Evolutionary conservation across 2,797 vertebrate genomes (phyloP).

Genomic region (Bufotes viridis): DNA sequence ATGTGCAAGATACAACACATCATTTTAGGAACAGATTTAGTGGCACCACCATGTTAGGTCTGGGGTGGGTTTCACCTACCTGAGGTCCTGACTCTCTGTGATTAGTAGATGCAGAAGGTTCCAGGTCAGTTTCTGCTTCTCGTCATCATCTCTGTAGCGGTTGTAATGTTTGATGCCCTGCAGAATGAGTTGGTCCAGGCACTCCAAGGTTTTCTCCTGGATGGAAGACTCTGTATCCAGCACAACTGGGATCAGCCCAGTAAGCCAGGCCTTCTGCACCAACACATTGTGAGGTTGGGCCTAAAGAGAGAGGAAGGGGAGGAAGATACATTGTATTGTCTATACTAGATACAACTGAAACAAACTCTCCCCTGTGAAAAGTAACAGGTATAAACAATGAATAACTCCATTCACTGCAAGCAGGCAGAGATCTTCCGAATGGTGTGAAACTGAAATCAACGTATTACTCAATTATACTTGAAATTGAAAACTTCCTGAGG

Average conservation of each 20-base stretch:
- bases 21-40: not conserved
- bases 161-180: constrained; percentile 76
- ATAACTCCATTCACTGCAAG: not conserved
- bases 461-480: too few species aligned
- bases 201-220: constrained; percentile 90
- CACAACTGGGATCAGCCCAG: constrained; percentile 83
- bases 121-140: constrained; percentile 83
- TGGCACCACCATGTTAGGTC: not conserved
- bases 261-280: constrained; percentile 88
- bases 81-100: constrained; percentile 81
- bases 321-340: not conserved
- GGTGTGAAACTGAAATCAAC: too few species aligned
- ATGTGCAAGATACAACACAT: not conserved
- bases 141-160: constrained; percentile 66
- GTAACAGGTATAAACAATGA: not conserved
- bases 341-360: not conserved
- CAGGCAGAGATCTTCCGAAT: too few species aligned
- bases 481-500: too few species aligned
- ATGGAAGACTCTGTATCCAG: constrained; percentile 85
- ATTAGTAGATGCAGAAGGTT: constrained; percentile 83
- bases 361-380: not conserved
- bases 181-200: constrained; percentile 83
- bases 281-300: constrained; percentile 71
- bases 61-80: constrained; percentile 70
- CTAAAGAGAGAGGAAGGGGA: constrained; percentile 68